These are phyloP conservation scores for Bujurquina vittata DNA, from an alignment of 2,113 vertebrate species.

Conservation along the genomic window DNA sequence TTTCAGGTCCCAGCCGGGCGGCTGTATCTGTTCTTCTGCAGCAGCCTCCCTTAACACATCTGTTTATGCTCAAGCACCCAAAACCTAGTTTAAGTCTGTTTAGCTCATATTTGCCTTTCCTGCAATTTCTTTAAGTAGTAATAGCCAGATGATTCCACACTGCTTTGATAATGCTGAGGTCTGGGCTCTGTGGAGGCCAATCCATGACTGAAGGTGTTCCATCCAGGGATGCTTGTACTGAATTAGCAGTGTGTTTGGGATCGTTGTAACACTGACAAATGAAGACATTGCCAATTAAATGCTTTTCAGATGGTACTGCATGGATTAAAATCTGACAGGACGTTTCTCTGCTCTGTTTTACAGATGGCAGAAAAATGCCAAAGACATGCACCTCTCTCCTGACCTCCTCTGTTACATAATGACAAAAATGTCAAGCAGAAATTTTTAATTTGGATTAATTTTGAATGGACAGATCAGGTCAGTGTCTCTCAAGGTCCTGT, in stretches of 20 bases:
- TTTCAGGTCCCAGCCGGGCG: too few relatives aligned
- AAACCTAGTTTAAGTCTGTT: neutral
- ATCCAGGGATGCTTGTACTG: neutral
- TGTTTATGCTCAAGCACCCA: neutral
- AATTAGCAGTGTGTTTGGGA: neutral
- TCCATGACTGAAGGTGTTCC: fast-evolving
- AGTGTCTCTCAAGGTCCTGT: neutral
- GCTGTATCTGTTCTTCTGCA: neutral
- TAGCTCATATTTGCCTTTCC: neutral
- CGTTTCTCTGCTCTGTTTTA: neutral
- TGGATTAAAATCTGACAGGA: neutral
- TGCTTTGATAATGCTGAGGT: neutral
- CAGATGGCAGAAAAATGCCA: neutral
- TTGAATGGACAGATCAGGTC: too few relatives aligned
- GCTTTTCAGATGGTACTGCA: neutral
- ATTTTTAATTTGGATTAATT: neutral
- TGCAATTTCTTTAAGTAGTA: neutral
- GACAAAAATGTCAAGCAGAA: neutral
- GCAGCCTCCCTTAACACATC: neutral
- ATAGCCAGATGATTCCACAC: neutral
- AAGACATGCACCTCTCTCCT: neutral
- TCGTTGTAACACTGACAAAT: neutral
- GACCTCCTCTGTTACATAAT: neutral
- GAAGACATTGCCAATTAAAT: neutral
- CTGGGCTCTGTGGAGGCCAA: neutral